These are phyloP conservation scores for Neosilurus mollespiculum DNA, from an alignment of 2,797 vertebrate genomes.

Conservation along the genomic window DNA sequence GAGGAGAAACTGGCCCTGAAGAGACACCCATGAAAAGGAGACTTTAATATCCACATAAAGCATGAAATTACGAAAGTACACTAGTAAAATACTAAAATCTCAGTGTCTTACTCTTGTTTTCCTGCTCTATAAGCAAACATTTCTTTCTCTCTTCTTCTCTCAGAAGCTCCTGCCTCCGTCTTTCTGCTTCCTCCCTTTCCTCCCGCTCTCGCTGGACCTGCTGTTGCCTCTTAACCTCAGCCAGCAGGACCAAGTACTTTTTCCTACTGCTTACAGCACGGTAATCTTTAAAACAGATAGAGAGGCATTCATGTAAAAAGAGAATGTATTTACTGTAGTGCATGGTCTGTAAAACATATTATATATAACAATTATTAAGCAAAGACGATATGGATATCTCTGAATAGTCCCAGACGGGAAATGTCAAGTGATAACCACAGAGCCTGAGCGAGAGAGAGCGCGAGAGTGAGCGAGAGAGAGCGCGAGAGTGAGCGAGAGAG, in stretches of 20 bases:
- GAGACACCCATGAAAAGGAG: not conserved
- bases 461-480: too few relatives aligned
- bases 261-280: constrained; percentile 63
- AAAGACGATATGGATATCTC: too few relatives aligned
- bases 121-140: constrained; percentile 49
- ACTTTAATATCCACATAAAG: not conserved
- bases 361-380: not conserved
- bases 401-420: too few relatives aligned
- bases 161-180: constrained; percentile 39
- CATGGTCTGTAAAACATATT: not conserved
- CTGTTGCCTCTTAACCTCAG: constrained; percentile 57
- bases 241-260: constrained; percentile 60
- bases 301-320: not conserved
- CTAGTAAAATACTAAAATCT: not conserved
- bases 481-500: too few relatives aligned
- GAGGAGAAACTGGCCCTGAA: constrained; percentile 58
- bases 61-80: not conserved
- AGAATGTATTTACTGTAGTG: not conserved
- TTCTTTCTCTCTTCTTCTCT: constrained; percentile 11
- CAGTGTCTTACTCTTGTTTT: constrained; percentile 56
- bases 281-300: constrained; percentile 61
- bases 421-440: too few relatives aligned
- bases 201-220: constrained; percentile 56
- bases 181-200: constrained; percentile 59
- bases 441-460: too few relatives aligned